Conservation (phyloP, 2,113 vertebrate genomes). For the Austrofundulus limnaeus region DNA sequence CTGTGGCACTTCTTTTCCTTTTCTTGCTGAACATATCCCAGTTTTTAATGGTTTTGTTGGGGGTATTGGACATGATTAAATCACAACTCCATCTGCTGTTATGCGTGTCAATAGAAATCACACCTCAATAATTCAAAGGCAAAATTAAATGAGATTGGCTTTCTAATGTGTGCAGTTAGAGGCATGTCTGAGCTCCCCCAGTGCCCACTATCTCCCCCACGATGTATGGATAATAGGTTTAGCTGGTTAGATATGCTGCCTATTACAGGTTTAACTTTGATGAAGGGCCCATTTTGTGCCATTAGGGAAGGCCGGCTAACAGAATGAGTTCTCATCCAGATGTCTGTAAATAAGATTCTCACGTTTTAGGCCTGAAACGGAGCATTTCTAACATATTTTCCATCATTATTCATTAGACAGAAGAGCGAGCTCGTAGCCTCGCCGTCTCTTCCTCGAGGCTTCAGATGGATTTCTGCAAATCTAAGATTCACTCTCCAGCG, state of each 20-base stretch:
- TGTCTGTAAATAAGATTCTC: constrained; percentile 59
- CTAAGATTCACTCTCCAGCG: constrained; percentile 18
- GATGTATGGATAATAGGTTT: constrained; percentile 63
- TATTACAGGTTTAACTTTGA: constrained; percentile 61
- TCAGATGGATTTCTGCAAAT: constrained; percentile 40
- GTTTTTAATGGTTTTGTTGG: constrained; percentile 35
- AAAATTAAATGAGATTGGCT: constrained; percentile 55
- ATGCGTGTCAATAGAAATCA: constrained; percentile 57
- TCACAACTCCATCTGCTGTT: constrained; percentile 55
- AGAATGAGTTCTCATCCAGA: constrained; percentile 45
- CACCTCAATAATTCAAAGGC: constrained; percentile 52
- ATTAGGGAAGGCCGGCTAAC: constrained; percentile 47
- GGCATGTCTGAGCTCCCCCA: constrained; percentile 27
- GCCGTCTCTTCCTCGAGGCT: constrained; percentile 11
- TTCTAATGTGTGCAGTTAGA: constrained; percentile 41
- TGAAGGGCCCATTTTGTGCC: constrained; percentile 56
- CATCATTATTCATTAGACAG: constrained; percentile 52
- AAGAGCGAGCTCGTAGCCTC: constrained; percentile 19
- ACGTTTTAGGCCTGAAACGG: constrained; percentile 44
- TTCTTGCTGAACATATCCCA: neutral
- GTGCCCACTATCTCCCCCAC: constrained; percentile 37
- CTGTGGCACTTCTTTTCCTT: neutral
- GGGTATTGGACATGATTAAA: constrained; percentile 47
- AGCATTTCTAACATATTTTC: constrained; percentile 35
- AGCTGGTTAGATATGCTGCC: constrained; percentile 48